phyloP scores from a whole-genome alignment of 2,113 vertebrate species.

The Columba janthina region DNA sequence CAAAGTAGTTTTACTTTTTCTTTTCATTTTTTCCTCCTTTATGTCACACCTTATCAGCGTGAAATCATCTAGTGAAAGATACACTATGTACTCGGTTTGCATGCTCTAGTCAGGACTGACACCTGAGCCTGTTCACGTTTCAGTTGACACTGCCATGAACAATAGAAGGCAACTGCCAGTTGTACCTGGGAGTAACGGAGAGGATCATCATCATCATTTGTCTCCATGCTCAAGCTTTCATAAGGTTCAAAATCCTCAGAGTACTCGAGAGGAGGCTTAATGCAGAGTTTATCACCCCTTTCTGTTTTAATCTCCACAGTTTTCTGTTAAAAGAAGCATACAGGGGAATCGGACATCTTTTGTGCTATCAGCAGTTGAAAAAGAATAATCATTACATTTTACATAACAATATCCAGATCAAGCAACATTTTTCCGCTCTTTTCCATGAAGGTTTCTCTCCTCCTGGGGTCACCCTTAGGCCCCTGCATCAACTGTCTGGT shows the following conservation, averaged over 20 bases:
- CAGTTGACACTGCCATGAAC: background rate
- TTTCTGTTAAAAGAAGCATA: constrained; percentile 72
- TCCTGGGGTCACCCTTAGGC: background rate
- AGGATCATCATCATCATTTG: constrained; percentile 33
- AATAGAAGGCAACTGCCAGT: background rate
- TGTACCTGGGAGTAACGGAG: constrained; percentile 62
- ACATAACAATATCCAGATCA: background rate
- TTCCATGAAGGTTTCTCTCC: background rate
- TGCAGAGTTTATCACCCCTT: constrained; percentile 74
- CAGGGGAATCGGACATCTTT: background rate
- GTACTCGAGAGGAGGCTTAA: constrained; percentile 79
- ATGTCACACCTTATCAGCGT: background rate
- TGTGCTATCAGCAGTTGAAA: background rate
- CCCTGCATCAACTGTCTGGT: background rate
- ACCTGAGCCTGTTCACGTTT: background rate
- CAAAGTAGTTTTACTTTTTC: background rate
- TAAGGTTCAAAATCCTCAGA: constrained; percentile 85
- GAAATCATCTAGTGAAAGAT: background rate
- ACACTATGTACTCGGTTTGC: background rate
- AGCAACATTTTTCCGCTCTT: background rate
- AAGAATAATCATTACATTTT: background rate
- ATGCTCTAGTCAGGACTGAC: background rate
- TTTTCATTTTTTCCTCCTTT: background rate
- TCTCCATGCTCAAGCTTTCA: constrained; percentile 76
- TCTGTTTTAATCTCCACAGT: constrained; percentile 89